These are phyloP conservation scores for Festucalex cinctus DNA, from an alignment of 2,113 vertebrate genomes.

Conservation along the genomic window DNA sequence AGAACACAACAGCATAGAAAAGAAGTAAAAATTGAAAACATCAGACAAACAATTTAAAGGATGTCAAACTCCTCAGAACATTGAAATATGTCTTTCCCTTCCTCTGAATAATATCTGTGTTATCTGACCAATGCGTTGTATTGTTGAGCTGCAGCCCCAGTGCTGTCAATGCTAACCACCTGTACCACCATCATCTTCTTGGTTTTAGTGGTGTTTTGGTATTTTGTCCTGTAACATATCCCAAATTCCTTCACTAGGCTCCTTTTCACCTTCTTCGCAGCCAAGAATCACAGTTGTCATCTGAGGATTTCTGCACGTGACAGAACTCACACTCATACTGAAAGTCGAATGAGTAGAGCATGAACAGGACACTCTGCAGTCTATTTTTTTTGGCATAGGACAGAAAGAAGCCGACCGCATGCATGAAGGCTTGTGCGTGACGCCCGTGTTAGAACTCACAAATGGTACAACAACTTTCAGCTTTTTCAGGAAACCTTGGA, in stretches of 20 bases:
- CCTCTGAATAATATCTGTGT: not conserved
- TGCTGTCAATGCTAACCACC: not conserved
- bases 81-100: not conserved
- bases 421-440: not conserved
- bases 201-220: not conserved
- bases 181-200: no score
- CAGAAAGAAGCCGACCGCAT: not conserved
- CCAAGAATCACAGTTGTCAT: not conserved
- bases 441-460: no score
- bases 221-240: not conserved
- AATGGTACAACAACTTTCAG: no score
- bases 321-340: not conserved
- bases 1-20: no score
- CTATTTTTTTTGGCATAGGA: not conserved
- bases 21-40: no score
- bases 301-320: not conserved
- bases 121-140: not conserved
- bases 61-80: no score
- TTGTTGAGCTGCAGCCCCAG: not conserved
- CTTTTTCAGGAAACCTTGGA: no score
- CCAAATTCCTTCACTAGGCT: not conserved
- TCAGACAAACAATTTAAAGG: no score
- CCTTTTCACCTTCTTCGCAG: not conserved
- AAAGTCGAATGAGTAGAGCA: no score
- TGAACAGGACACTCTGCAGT: not conserved